Evolutionary conservation across 1,140 invertebrate species (phyloP).

Genomic region (Littorina saxatilis): DNA sequence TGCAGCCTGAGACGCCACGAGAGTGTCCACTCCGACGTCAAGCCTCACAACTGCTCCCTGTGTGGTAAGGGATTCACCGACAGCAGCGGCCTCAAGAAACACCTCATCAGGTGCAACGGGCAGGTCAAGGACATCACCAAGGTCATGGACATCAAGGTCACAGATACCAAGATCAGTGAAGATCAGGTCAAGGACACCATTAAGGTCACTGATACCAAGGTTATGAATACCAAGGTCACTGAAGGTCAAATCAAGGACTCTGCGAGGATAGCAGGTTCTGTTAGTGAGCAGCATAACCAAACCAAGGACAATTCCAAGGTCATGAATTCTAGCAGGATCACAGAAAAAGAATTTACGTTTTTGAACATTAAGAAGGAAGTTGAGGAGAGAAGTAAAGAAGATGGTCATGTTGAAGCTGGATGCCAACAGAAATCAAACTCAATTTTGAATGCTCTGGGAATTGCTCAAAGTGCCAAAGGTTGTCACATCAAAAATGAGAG

Average conservation of each 20-base stretch:
- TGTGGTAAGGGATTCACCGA: constrained; percentile 36
- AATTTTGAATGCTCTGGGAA: too few species aligned
- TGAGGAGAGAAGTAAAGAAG: not conserved
- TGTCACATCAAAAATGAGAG: too few species aligned
- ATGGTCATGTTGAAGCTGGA: not conserved
- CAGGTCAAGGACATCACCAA: not conserved
- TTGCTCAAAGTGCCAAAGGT: too few species aligned
- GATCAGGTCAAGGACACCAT: not conserved
- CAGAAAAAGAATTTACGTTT: not conserved
- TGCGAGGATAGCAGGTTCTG: too few species aligned
- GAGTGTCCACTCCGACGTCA: constrained; percentile 24
- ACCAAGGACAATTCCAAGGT: not conserved
- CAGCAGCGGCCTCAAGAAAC: constrained; percentile 33
- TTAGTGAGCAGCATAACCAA: too few species aligned
- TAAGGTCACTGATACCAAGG: not conserved
- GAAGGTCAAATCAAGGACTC: too few species aligned
- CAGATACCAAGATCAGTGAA: not conserved
- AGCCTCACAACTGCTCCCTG: constrained; percentile 18
- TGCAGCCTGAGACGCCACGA: constrained; percentile 28
- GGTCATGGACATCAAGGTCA: not conserved
- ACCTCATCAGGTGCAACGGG: constrained; percentile 18
- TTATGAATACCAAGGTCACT: too few species aligned
- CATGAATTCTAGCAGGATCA: not conserved
- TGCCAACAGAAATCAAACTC: too few species aligned
- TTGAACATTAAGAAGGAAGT: not conserved